These are phyloP conservation scores for Archocentrus centrarchus DNA, from an alignment of 2,113 vertebrate genomes.

Conservation along the genomic window DNA sequence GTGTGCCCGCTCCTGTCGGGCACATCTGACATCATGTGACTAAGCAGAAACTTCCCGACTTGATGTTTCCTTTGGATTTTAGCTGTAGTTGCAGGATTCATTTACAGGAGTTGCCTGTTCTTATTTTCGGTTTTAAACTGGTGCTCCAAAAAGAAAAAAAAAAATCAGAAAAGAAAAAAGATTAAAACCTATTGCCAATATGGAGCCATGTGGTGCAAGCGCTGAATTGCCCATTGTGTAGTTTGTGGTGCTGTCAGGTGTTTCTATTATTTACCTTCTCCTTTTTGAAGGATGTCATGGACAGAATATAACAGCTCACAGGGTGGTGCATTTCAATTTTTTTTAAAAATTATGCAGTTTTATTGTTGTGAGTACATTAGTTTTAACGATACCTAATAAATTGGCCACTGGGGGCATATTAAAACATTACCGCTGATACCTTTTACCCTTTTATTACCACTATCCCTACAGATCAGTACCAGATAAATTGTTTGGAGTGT, in stretches of 20 bases:
- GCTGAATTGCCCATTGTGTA: background rate
- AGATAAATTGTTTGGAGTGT: background rate
- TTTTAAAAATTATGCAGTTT: background rate
- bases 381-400: background rate
- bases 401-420: too few relatives aligned
- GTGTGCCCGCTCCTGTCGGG: background rate
- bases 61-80: background rate
- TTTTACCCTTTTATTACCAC: too few relatives aligned
- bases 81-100: background rate
- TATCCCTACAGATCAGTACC: background rate
- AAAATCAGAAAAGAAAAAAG: background rate
- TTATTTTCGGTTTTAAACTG: background rate
- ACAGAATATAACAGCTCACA: background rate
- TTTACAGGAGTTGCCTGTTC: background rate
- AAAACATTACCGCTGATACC: too few relatives aligned
- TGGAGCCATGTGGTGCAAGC: background rate
- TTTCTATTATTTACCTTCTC: background rate
- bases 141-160: background rate
- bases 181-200: background rate
- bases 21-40: constrained; percentile 52
- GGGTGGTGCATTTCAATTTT: too few relatives aligned
- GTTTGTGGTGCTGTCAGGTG: background rate
- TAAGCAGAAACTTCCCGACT: background rate
- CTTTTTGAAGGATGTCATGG: background rate
- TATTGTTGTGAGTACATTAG: background rate